Evolutionary conservation across 2,888 invertebrate genomes (phyloP).

Genomic region (Synanthedon vespiformis): DNA sequence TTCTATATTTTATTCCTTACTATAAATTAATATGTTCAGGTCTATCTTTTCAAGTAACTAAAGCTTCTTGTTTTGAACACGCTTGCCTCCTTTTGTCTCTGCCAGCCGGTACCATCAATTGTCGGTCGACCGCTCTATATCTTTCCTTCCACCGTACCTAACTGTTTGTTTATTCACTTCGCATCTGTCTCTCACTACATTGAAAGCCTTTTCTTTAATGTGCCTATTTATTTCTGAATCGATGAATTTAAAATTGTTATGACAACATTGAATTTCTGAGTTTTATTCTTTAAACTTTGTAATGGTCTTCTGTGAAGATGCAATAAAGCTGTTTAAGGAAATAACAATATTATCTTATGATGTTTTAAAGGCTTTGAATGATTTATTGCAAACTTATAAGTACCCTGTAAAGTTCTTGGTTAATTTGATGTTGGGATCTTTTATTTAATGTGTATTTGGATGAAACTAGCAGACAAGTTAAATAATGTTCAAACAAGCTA

Average conservation of each 20-base stretch:
- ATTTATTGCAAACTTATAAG: too few relatives aligned
- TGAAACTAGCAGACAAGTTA: too few relatives aligned
- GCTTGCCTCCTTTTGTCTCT: conserved; percentile 19
- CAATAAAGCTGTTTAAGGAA: too few relatives aligned
- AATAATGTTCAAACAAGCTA: too few relatives aligned
- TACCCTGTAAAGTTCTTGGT: too few relatives aligned
- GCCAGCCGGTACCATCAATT: conserved; percentile 25
- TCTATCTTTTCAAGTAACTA: not conserved
- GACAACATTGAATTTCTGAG: not conserved
- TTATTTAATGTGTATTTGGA: too few relatives aligned
- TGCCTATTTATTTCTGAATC: not conserved
- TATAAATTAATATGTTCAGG: too few relatives aligned
- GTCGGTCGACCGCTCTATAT: conserved; percentile 19
- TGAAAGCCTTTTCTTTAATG: not conserved
- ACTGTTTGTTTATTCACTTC: conserved; percentile 12
- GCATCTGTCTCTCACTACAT: not conserved
- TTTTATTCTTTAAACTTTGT: not conserved
- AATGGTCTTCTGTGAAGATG: not conserved
- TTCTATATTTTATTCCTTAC: too few relatives aligned
- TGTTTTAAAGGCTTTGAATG: not conserved
- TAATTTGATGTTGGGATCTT: too few relatives aligned
- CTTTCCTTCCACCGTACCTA: conserved; percentile 10
- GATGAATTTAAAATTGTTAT: not conserved
- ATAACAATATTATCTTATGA: not conserved
- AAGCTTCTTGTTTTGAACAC: not conserved